phyloP scores from a whole-genome alignment of 2,888 invertebrate genomes.

The Ommatoiulus sabulosus region DNA sequence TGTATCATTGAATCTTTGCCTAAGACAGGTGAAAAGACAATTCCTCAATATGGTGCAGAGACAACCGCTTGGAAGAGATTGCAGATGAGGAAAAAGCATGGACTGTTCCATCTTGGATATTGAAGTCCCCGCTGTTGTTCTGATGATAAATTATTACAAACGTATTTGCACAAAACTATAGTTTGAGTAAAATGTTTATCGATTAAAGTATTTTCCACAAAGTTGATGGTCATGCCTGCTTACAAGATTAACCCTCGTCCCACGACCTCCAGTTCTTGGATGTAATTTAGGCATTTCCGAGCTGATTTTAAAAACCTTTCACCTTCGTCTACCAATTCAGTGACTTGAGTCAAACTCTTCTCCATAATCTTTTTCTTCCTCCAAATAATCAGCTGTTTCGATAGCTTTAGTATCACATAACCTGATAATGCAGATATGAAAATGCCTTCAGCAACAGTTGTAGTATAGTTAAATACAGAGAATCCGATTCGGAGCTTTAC shows the following conservation, averaged over 20 bases:
- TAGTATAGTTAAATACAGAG: background rate
- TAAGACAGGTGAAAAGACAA: background rate
- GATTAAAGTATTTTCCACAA: background rate
- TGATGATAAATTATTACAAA: background rate
- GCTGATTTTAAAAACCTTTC: background rate
- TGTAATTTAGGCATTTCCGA: constrained; percentile 15
- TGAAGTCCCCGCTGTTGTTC: constrained; percentile 23
- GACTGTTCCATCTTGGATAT: constrained; percentile 32
- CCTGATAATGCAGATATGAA: constrained; percentile 25
- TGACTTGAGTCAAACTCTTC: background rate
- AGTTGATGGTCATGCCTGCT: background rate
- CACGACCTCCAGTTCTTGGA: constrained; percentile 47
- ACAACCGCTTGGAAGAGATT: constrained; percentile 8
- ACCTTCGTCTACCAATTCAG: background rate
- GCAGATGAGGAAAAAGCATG: constrained; percentile 12
- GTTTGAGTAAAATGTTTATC: background rate
- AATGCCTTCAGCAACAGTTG: background rate
- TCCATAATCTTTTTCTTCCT: background rate
- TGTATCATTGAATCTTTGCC: background rate
- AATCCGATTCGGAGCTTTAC: background rate
- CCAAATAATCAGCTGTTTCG: constrained; percentile 4
- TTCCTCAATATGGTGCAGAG: background rate
- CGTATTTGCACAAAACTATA: background rate
- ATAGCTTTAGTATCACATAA: constrained; percentile 6
- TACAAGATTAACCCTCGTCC: constrained; percentile 50